Base-by-base conservation (phyloP, 2,797 vertebrate genomes). In the Epinephelus malabaricus region DNA sequence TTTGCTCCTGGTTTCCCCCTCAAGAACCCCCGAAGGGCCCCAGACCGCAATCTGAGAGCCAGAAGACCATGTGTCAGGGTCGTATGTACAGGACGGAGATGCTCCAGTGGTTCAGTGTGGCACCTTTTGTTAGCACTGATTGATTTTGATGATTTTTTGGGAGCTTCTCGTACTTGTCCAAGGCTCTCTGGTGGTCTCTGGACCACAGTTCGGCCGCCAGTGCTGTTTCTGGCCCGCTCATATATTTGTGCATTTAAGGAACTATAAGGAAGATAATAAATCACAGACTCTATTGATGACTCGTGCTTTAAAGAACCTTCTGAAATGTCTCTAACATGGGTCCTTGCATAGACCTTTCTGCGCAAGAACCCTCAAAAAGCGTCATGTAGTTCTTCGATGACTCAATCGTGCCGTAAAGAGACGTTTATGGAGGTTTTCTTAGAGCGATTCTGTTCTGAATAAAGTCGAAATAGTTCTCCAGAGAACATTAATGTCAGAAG, bases 1-100 rank as follows among this genome's bases (percentile, higher is more conserved):
- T 63, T 30, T 67, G n/a, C n/a, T 21, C 19, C 18, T 59, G 51
- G 67, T 6, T 73, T 63, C 46, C 62, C 45, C 60, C n/a, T 45
- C 0, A 0, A 45, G 53, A 55, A 11, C 55, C 74, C 65, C 21
- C 3, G 3, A 27, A 67, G 27, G 65, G 12, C 62, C 46, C 55
- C 63, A 6, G 11, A 18, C 71, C 62, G 53, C 78, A 71, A 3
- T 30, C 45, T 75, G 40, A 86, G 59, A 81, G 51, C 61, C n/a
- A 7, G 43, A 54, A 58, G 45, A 14, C 17, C 18, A 0, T 43
- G 45, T 49, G 14, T 19, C 54, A 38, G 40, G 45, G 17, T 34
- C 14, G 3, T 11, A 25, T 47, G 18, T n/a, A 12, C 49, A 11
- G 15, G 2, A 12, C 9, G 5, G 17, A n/a, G 1, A 25, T 14